These are phyloP conservation scores for Tipula confusa DNA, from an alignment of 2,888 invertebrate species.

Conservation along the genomic window DNA sequence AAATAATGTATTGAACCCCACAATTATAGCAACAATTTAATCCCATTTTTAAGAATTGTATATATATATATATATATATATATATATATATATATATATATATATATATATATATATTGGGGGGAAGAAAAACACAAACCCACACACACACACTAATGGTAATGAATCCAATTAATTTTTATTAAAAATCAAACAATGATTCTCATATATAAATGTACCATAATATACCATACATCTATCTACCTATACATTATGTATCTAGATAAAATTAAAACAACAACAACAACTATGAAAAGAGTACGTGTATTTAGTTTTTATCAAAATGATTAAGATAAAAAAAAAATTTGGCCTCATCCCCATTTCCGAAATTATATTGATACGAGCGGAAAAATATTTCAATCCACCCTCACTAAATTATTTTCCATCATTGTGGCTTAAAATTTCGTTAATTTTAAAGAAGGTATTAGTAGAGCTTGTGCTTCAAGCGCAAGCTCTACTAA, in stretches of 20 bases:
- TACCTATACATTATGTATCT: background rate
- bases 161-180: slow-evolving; percentile 20
- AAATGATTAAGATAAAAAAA: background rate
- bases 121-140: too few relatives aligned
- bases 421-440: too few relatives aligned
- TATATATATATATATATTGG: background rate
- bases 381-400: background rate
- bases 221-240: background rate
- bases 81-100: background rate
- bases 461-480: too few relatives aligned
- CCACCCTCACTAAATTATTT: background rate
- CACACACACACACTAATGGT: background rate
- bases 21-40: background rate
- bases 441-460: too few relatives aligned
- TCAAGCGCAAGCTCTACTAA: too few relatives aligned
- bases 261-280: too few relatives aligned
- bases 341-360: background rate
- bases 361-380: background rate
- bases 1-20: too few relatives aligned
- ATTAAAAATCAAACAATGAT: background rate
- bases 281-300: too few relatives aligned
- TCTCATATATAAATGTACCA: background rate
- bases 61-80: background rate
- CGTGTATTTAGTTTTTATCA: background rate
- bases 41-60: background rate